These are phyloP conservation scores for Pelmatolapia mariae DNA, from an alignment of 2,113 vertebrate species.

Conservation along the genomic window DNA sequence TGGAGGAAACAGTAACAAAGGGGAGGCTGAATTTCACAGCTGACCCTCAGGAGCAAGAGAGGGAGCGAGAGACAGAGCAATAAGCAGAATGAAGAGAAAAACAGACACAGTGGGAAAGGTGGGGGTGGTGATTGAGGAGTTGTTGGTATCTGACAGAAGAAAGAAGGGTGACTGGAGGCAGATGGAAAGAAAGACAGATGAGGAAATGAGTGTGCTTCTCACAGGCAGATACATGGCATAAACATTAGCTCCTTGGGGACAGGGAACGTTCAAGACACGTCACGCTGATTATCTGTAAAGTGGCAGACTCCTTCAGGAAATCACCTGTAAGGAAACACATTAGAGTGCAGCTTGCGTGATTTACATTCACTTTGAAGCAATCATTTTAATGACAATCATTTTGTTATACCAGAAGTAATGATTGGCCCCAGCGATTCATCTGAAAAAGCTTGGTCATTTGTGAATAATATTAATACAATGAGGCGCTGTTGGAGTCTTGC, in stretches of 20 bases:
- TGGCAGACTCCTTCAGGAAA: not conserved
- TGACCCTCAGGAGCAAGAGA: not conserved
- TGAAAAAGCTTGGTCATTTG: not conserved
- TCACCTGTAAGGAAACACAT: slow-evolving; percentile 7
- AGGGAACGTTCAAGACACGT: not conserved
- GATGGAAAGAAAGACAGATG: not conserved
- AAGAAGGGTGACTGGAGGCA: not conserved
- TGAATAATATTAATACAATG: not conserved
- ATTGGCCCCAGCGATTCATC: not conserved
- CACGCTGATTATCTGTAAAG: not conserved
- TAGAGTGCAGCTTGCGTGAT: not conserved
- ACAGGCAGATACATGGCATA: not conserved
- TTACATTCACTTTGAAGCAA: not conserved
- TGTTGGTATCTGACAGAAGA: not conserved
- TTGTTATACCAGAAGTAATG: not conserved
- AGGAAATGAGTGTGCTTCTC: not conserved
- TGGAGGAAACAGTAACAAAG: not conserved
- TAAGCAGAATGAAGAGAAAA: not conserved
- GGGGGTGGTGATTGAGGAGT: not conserved
- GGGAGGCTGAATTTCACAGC: not conserved
- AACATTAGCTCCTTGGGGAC: not conserved
- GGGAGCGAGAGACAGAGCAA: not conserved
- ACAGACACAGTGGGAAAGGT: not conserved
- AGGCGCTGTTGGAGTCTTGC: not conserved
- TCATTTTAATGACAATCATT: not conserved